These are phyloP conservation scores for Macrobrachium rosenbergii DNA, from an alignment of 1,140 invertebrate genomes.

Conservation along the genomic window DNA sequence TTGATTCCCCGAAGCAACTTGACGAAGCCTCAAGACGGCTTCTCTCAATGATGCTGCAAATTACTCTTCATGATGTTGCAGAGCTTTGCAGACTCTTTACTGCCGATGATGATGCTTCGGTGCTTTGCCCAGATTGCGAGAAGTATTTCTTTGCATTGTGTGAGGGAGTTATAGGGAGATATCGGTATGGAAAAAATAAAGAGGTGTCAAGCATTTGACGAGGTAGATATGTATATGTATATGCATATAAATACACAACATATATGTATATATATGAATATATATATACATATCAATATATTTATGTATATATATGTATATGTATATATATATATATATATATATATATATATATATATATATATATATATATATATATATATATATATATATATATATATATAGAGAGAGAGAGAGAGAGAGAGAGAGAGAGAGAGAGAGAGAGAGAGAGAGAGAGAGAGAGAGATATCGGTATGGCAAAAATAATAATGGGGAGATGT, in stretches of 20 bases:
- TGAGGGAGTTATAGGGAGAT: too few relatives aligned
- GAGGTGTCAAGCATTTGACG: too few relatives aligned
- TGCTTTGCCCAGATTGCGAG: too few relatives aligned
- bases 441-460: too few relatives aligned
- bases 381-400: slow-evolving; percentile 12
- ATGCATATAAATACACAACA: not conserved
- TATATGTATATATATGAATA: not conserved
- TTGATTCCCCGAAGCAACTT: not conserved
- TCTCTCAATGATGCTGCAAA: not conserved
- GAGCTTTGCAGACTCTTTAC: not conserved
- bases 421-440: too few relatives aligned
- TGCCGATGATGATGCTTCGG: too few relatives aligned
- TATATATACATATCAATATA: not conserved
- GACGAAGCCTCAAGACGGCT: not conserved
- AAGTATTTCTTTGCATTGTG: too few relatives aligned
- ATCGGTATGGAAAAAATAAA: too few relatives aligned
- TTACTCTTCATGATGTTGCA: not conserved
- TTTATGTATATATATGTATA: not conserved
- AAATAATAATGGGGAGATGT: too few relatives aligned
- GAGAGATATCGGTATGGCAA: too few relatives aligned
- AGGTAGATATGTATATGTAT: not conserved
- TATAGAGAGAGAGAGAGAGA: too few relatives aligned
- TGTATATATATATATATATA: not conserved
- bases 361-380: slow-evolving; percentile 13
- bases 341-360: slow-evolving; percentile 11